These are phyloP conservation scores for Conistra vaccinii DNA, from an alignment of 2,888 invertebrate genomes.

Conservation along the genomic window DNA sequence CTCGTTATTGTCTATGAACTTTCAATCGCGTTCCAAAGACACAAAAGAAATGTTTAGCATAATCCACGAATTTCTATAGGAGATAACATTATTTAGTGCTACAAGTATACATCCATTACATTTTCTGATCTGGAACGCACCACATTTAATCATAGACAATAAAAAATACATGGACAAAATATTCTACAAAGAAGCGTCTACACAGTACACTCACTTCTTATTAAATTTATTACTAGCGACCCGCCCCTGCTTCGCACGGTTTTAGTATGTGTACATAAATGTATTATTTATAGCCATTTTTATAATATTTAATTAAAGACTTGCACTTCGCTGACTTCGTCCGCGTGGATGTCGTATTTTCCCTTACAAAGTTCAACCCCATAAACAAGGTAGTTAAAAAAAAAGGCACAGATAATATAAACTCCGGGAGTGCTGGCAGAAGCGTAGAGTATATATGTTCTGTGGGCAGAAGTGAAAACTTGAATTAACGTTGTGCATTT, in stretches of 20 bases:
- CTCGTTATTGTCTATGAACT: conserved; percentile 48
- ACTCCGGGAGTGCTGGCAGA: no score
- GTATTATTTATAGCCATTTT: neutral
- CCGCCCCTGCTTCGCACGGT: no score
- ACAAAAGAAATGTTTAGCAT: neutral
- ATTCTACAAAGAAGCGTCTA: neutral
- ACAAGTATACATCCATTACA: neutral
- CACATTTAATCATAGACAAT: conserved; percentile 26
- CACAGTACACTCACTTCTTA: neutral
- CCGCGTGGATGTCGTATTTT: no score
- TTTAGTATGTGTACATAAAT: no score
- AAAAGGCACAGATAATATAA: no score
- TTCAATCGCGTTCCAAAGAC: conserved; percentile 16
- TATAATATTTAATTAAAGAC: no score
- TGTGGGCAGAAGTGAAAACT: no score
- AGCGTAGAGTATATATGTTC: no score
- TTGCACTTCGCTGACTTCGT: no score
- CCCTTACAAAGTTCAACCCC: neutral
- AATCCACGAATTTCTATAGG: neutral
- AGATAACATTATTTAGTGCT: neutral
- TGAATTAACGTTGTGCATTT: no score
- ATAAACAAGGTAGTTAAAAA: no score
- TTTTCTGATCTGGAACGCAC: conserved; percentile 24
- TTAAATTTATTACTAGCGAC: no score
- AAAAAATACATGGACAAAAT: neutral